Conservation (phyloP, 1,140 invertebrate species). For the Aphaenogaster ashmeadi region DNA sequence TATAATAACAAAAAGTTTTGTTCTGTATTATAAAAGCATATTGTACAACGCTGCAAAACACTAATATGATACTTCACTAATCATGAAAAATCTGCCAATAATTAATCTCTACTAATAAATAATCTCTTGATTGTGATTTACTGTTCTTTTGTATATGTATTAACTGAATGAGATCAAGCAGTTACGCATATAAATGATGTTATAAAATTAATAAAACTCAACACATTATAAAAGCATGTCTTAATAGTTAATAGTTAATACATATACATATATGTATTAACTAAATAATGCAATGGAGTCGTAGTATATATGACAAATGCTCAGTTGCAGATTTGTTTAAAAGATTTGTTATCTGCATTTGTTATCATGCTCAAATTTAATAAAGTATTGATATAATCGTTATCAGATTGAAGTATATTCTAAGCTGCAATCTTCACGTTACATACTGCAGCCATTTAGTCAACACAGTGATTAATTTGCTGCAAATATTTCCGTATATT, state of each 20-base stretch:
- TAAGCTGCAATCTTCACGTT: constrained; percentile 1
- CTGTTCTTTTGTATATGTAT: constrained; percentile 50
- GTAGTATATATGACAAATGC: neutral
- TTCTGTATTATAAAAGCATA: constrained; percentile 57
- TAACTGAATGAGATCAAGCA: constrained; percentile 39
- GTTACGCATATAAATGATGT: constrained; percentile 47
- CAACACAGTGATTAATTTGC: constrained; percentile 54
- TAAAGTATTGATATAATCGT: constrained; percentile 8
- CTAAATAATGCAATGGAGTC: neutral
- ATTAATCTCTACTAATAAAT: constrained; percentile 60
- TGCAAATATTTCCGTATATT: constrained; percentile 6
- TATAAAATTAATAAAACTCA: constrained; percentile 57
- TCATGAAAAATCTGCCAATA: constrained; percentile 56
- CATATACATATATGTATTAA: neutral
- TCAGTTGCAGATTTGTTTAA: constrained; percentile 9
- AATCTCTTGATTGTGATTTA: constrained; percentile 39
- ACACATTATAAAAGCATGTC: neutral
- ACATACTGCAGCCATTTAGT: constrained; percentile 5
- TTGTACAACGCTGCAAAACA: constrained; percentile 61
- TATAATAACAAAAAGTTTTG: constrained; percentile 52
- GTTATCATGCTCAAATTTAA: neutral
- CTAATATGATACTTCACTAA: constrained; percentile 58
- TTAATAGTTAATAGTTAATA: neutral
- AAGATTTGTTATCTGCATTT: neutral
- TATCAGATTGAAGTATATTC: constrained; percentile 6